Percentiles rank a stretch among this genome's conserved stretches.
phyloP scores from a whole-genome alignment of 2,113 vertebrate species.

The Alosa alosa region DNA sequence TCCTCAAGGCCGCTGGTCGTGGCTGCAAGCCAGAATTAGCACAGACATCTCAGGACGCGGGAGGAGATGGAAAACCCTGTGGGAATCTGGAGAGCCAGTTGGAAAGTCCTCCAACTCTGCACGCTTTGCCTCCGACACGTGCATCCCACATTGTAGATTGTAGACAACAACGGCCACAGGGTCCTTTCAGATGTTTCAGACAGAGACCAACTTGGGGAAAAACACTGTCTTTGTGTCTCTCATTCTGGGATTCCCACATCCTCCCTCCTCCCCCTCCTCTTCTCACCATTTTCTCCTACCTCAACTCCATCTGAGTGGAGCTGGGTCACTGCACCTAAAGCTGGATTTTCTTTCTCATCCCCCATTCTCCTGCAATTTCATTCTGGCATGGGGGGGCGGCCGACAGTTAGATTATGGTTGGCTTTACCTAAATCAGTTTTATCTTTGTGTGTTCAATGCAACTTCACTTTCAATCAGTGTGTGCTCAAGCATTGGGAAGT shows the following conservation, averaged over 20 bases:
- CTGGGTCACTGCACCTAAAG: conserved; percentile 37
- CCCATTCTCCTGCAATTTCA: conserved; percentile 26
- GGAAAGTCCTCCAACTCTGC: neutral
- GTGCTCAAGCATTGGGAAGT: conserved; percentile 42
- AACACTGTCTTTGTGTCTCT: neutral
- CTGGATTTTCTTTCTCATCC: conserved; percentile 32
- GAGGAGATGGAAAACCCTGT: neutral
- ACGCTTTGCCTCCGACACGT: neutral
- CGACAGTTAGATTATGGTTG: conserved; percentile 48
- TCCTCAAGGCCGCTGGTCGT: neutral
- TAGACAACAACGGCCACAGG: neutral
- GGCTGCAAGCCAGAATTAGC: neutral
- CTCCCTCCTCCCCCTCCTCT: neutral
- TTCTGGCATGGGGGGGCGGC: conserved; percentile 6
- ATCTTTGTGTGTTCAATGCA: conserved; percentile 49
- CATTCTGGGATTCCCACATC: neutral
- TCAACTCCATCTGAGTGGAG: conserved; percentile 8
- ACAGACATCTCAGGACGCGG: conserved; percentile 10
- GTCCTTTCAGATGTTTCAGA: neutral
- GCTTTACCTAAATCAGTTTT: conserved; percentile 51
- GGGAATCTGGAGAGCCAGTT: neutral
- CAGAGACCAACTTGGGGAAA: neutral
- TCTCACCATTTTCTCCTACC: neutral
- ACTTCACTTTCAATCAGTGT: conserved; percentile 52
- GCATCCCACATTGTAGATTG: neutral